A percentile compares a stretch with the other conserved stretches of the same genome.
Evolutionary conservation across 2,113 vertebrate species (phyloP).

Genomic region (Alethe diademata): DNA sequence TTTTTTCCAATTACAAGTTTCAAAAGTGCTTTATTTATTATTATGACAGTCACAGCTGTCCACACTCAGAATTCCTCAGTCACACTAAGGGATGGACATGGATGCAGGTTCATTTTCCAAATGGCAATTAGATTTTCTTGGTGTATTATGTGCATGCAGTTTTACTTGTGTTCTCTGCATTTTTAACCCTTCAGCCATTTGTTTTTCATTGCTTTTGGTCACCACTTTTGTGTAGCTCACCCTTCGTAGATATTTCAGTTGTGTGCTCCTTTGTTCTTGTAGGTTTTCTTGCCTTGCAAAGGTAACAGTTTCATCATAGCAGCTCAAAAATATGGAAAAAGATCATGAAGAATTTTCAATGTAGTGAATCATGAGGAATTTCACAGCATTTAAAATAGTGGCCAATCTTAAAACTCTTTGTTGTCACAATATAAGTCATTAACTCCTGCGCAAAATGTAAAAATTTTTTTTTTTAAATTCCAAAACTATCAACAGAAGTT

Average conservation of each 20-base stretch:
- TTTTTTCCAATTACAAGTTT: background rate
- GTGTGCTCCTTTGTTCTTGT: background rate
- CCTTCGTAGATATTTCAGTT: background rate
- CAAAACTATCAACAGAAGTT: background rate
- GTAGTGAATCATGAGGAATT: background rate
- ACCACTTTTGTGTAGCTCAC: background rate
- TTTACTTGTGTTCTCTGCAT: background rate
- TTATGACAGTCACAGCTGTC: background rate
- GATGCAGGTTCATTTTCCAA: background rate
- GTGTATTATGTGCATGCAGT: background rate
- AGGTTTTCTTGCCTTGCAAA: background rate
- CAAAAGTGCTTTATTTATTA: background rate
- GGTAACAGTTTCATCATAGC: background rate
- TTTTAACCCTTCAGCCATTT: background rate
- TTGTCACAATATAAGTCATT: background rate
- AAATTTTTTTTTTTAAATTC: background rate
- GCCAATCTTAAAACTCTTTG: background rate
- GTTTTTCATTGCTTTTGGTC: background rate
- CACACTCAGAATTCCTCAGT: background rate
- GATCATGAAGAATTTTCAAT: background rate
- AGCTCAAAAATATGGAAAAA: background rate
- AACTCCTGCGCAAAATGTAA: background rate
- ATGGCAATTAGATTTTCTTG: background rate
- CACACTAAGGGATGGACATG: background rate
- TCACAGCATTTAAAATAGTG: background rate